A percentile compares a stretch with the other conserved stretches of the same genome.
Evolutionary conservation across 2,113 vertebrate genomes (phyloP).

Genomic region (Charina bottae): DNA sequence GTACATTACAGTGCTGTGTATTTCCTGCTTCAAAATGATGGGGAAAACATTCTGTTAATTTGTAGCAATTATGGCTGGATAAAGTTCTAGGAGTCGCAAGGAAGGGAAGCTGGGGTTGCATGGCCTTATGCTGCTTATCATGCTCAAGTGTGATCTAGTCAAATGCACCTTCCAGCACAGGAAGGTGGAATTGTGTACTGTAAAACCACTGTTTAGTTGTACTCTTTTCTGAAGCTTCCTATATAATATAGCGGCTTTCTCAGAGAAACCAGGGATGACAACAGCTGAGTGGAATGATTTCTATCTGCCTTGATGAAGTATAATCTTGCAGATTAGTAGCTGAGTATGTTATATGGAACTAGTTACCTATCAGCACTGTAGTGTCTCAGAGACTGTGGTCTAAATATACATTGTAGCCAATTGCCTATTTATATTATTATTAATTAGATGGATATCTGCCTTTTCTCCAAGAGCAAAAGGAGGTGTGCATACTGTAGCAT

Average conservation of each 20-base stretch:
- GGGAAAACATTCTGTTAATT: not conserved
- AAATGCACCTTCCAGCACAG: not conserved
- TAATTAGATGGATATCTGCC: not conserved
- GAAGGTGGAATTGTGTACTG: not conserved
- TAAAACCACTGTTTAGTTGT: not conserved
- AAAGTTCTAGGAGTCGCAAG: not conserved
- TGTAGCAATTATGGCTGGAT: not conserved
- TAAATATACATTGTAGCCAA: not conserved
- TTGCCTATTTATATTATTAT: not conserved
- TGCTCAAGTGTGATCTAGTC: not conserved
- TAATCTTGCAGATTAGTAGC: not conserved
- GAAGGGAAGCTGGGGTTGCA: not conserved
- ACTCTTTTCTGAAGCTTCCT: not conserved
- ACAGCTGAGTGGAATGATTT: not conserved
- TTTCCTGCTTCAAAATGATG: not conserved
- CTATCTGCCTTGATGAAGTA: not conserved
- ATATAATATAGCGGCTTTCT: not conserved
- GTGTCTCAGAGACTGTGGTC: not conserved
- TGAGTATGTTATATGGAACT: not conserved
- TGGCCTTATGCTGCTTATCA: not conserved
- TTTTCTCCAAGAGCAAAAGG: not conserved
- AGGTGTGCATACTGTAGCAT: not conserved
- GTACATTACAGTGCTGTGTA: not conserved
- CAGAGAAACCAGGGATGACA: not conserved
- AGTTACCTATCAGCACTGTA: not conserved